Evolutionary conservation across 2,888 invertebrate species (phyloP).

Genomic region (Euphydryas editha): DNA sequence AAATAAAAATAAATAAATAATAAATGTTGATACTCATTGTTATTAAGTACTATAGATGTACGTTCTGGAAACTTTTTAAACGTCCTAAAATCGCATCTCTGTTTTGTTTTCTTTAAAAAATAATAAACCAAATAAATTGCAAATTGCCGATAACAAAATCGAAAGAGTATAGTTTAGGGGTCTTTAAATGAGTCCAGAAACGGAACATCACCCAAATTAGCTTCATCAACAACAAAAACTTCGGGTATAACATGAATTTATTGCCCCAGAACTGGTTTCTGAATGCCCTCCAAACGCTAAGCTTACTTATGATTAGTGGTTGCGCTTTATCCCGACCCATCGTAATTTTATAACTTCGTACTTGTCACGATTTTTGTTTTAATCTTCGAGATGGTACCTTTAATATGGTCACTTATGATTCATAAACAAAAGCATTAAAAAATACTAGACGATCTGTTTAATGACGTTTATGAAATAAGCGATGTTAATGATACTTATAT

Average conservation of each 20-base stretch:
- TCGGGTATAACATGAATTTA: conserved; percentile 41
- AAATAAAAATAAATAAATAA: neutral
- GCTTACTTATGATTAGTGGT: conserved; percentile 42
- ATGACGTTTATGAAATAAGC: conserved; percentile 27
- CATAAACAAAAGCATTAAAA: conserved; percentile 31
- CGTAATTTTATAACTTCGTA: conserved; percentile 34
- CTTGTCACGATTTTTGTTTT: conserved; percentile 38
- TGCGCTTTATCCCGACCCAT: conserved; percentile 33
- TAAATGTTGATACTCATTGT: neutral
- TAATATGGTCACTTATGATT: conserved; percentile 25
- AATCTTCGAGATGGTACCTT: conserved; percentile 31
- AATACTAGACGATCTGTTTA: conserved; percentile 24
- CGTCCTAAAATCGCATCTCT: neutral
- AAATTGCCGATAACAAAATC: conserved; percentile 22
- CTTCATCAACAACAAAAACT: conserved; percentile 37
- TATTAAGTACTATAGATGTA: neutral
- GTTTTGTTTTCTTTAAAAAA: neutral
- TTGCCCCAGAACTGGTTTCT: conserved; percentile 53
- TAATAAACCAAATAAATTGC: conserved; percentile 13
- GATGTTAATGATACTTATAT: conserved; percentile 24
- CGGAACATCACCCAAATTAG: conserved; percentile 34
- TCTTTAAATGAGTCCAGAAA: conserved; percentile 26
- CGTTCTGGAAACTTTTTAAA: neutral
- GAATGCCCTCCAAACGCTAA: conserved; percentile 53
- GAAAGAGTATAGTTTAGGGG: conserved; percentile 21